Base-by-base conservation (phyloP, 2,113 vertebrate species). In the Phyllopteryx taeniolatus region DNA sequence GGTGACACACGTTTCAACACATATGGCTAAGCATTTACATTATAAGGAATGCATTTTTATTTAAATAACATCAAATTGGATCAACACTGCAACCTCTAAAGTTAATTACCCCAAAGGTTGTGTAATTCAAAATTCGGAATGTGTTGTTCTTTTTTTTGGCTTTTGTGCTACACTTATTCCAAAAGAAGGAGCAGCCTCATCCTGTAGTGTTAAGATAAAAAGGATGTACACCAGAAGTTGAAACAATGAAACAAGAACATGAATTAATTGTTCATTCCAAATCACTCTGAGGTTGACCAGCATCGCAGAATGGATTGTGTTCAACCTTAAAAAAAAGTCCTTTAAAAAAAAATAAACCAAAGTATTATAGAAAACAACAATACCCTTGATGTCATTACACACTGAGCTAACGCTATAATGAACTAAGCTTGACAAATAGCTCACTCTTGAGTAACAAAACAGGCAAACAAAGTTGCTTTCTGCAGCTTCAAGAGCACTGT, bases 1-100 rank as follows among this genome's bases (percentile, higher is more conserved):
- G 71, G 70, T 77, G 71, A 67, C 70, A 66, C 53, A 53, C 68
- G 73, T 68, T 35, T 65, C 22, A 43, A 5, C 5, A 56, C 49
- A 64, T 4, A 4, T 73, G 19, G 54, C 27, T 4, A 35, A 27
- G 1, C 54, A 60, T 71, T 77, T 4, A 13, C n/a, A 51, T 51
- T n/a, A 51, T 2, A 56, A 3, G 59, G 14, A 46, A 47, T n/a
- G 4, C 12, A 11, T 43, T 53, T 4, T 10, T 20, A 9, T 17
- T 56, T 19, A 13, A 47, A 56, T 56, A 22, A 6, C 12, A 31
- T 9, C 1, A 19, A 35, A 61, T 61, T 35, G 20, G 35, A 19
- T 5, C 31, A 19, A 46, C 12, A 44, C 22, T 13, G 14, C 8
- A 66, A 47, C 13, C 22, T 27, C 10, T 47, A 39, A 8, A 62